These are phyloP conservation scores for Nomada ferruginata DNA, from an alignment of 2,888 invertebrate species.

Conservation along the genomic window DNA sequence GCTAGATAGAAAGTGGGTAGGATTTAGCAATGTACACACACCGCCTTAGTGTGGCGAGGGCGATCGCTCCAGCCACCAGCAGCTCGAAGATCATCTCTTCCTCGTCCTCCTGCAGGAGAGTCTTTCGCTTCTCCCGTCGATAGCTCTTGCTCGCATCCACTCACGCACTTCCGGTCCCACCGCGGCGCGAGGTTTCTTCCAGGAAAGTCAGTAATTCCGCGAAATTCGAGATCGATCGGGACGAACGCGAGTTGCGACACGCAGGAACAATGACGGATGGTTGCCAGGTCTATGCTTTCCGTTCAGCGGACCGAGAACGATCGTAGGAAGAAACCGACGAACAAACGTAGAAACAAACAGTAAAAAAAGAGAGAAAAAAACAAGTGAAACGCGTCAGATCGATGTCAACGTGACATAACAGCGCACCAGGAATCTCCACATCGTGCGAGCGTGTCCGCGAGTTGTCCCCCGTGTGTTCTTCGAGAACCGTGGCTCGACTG, in stretches of 20 bases:
- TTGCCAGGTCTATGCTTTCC: background rate
- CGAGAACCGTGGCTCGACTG: constrained; percentile 4
- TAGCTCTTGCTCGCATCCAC: constrained; percentile 77
- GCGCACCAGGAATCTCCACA: constrained; percentile 71
- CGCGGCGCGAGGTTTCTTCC: constrained; percentile 31
- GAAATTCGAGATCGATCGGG: constrained; percentile 5
- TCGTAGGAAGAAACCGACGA: too few species aligned
- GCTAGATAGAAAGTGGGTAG: constrained; percentile 70
- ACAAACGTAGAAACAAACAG: too few species aligned
- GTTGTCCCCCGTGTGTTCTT: constrained; percentile 13
- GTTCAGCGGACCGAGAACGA: background rate
- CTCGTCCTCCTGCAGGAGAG: constrained; percentile 79
- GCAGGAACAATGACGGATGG: background rate
- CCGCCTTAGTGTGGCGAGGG: constrained; percentile 84
- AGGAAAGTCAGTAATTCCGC: constrained; percentile 14
- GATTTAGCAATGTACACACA: constrained; percentile 84
- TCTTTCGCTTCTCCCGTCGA: constrained; percentile 76
- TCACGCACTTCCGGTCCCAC: constrained; percentile 69
- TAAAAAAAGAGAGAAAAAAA: too few species aligned
- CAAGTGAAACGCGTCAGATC: constrained; percentile 56
- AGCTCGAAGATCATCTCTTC: constrained; percentile 83
- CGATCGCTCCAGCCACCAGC: constrained; percentile 83
- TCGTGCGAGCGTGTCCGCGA: constrained; percentile 35
- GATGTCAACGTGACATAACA: constrained; percentile 71
- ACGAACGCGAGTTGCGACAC: constrained; percentile 19